A percentile compares a stretch with the other conserved stretches of the same genome.
Evolutionary conservation across 2,113 vertebrate genomes (phyloP).

Genomic region (Gymnorhina tibicen): DNA sequence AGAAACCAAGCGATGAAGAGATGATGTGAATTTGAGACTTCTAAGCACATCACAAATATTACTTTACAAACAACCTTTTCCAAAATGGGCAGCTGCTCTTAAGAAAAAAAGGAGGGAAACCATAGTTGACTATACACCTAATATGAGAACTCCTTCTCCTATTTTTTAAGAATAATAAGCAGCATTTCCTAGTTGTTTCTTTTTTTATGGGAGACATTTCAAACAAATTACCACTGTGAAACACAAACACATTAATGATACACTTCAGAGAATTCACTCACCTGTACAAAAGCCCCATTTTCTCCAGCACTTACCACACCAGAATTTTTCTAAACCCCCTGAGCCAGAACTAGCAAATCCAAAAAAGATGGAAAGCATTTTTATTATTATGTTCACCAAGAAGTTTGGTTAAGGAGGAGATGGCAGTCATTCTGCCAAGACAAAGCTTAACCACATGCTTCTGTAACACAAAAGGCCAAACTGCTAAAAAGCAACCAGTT

Average conservation of each 20-base stretch:
- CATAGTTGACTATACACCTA: not conserved
- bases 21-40: not conserved
- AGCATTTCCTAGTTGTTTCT: not conserved
- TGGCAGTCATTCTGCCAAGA: not conserved
- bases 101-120: not conserved
- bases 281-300: not conserved
- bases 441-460: not conserved
- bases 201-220: not conserved
- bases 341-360: not conserved
- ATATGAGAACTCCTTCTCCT: not conserved
- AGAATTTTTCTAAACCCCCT: not conserved
- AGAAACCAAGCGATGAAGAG: not conserved
- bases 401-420: not conserved
- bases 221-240: not conserved
- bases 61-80: not conserved
- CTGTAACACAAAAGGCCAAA: not conserved
- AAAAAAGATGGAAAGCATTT: not conserved
- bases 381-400: not conserved
- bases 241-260: not conserved
- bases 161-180: not conserved
- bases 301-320: not conserved
- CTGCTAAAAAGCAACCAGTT: not conserved
- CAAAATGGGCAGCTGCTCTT: not conserved
- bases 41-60: not conserved
- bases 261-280: not conserved